phyloP scores from a whole-genome alignment of 1,140 invertebrate species.

The Hormaphis cornu region DNA sequence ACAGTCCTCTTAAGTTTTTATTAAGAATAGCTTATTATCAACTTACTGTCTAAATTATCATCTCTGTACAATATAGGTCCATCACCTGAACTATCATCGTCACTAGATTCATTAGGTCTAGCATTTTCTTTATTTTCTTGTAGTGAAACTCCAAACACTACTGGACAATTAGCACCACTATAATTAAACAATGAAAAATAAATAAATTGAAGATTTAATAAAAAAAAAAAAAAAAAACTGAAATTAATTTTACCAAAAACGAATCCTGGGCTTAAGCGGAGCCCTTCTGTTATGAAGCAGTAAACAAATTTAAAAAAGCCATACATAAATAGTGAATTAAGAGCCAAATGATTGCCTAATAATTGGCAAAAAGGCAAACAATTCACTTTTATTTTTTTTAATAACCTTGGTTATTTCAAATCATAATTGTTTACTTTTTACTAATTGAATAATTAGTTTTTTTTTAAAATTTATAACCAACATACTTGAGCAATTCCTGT shows the following conservation, averaged over 20 bases:
- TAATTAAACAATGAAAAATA: constrained; percentile 34
- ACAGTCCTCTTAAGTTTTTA: too few species aligned
- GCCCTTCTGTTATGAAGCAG: constrained; percentile 54
- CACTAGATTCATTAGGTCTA: constrained; percentile 57
- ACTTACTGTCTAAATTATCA: constrained; percentile 48
- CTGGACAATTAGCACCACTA: constrained; percentile 58
- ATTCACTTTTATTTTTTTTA: constrained; percentile 13
- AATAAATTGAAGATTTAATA: too few species aligned
- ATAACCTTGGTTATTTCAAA: constrained; percentile 15
- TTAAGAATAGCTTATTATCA: neutral
- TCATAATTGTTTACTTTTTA: constrained; percentile 9
- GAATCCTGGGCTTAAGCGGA: constrained; percentile 76
- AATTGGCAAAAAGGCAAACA: constrained; percentile 17
- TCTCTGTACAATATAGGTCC: constrained; percentile 67
- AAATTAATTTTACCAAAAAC: constrained; percentile 67
- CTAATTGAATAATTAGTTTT: neutral
- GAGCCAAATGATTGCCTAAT: constrained; percentile 23
- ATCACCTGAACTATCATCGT: constrained; percentile 45
- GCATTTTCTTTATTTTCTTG: constrained; percentile 78
- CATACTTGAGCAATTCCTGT: constrained; percentile 28
- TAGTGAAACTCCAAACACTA: constrained; percentile 60
- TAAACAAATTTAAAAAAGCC: constrained; percentile 35
- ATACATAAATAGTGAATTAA: constrained; percentile 22
- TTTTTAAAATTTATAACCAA: neutral
- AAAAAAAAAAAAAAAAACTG: neutral